Conservation (phyloP, 2,888 invertebrate genomes). For the Lasioglossum morio region DNA sequence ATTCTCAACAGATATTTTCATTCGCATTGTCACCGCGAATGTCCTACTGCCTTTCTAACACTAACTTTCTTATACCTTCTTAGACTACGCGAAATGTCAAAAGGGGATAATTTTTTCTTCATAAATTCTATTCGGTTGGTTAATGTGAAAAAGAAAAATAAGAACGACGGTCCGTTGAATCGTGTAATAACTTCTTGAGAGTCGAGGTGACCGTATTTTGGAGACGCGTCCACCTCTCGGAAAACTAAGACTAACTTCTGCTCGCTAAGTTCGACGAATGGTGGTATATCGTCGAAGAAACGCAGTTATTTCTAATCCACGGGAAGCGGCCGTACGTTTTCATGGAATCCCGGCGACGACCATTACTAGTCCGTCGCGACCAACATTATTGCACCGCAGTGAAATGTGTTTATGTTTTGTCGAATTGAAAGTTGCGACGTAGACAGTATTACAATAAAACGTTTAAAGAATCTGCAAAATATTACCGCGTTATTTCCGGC, state of each 20-base stretch:
- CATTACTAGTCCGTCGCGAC: conserved; percentile 42
- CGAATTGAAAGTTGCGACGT: conserved; percentile 25
- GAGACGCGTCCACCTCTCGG: conserved; percentile 14
- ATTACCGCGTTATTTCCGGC: not conserved
- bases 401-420: conserved; percentile 37
- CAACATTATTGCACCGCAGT: conserved; percentile 44
- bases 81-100: too few species aligned
- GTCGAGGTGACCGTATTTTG: not conserved
- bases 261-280: conserved; percentile 58
- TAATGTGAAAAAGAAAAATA: too few species aligned
- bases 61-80: too few species aligned
- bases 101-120: too few species aligned
- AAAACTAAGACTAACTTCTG: conserved; percentile 63
- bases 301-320: conserved; percentile 74
- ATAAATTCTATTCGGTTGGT: too few species aligned
- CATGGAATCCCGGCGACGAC: conserved; percentile 58
- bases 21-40: not conserved
- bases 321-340: conserved; percentile 68
- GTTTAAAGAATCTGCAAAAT: not conserved
- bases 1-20: not conserved
- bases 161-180: too few species aligned
- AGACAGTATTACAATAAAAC: conserved; percentile 17
- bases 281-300: conserved; percentile 50
- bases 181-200: not conserved
- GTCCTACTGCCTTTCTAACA: too few species aligned